A percentile compares a stretch with the other conserved stretches of the same genome.
These are phyloP conservation scores for Tenthredo mesomela DNA, from an alignment of 2,888 invertebrate genomes.

Conservation along the genomic window DNA sequence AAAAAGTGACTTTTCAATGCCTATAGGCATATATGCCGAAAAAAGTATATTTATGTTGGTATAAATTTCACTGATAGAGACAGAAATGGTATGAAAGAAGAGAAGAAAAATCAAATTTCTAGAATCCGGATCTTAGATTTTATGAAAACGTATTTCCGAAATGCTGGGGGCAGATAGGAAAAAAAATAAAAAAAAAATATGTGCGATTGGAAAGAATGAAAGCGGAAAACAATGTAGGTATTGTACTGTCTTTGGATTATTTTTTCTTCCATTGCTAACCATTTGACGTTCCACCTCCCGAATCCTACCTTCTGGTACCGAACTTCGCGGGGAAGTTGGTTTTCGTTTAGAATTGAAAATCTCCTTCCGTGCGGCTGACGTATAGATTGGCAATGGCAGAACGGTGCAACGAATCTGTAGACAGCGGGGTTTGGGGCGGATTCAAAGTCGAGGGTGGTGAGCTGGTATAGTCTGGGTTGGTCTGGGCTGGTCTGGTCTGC, in stretches of 20 bases:
- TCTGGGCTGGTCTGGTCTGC: slow-evolving; percentile 44
- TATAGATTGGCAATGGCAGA: slow-evolving; percentile 37
- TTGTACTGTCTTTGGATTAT: neutral
- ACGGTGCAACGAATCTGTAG: slow-evolving; percentile 50
- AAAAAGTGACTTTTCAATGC: no score
- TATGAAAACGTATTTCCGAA: no score
- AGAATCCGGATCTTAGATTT: neutral
- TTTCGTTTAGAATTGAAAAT: slow-evolving; percentile 40
- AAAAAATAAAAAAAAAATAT: no score
- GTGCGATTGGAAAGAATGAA: neutral
- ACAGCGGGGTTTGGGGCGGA: slow-evolving; percentile 46
- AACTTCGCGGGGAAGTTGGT: neutral
- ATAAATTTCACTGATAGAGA: neutral
- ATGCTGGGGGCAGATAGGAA: neutral
- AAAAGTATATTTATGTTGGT: neutral
- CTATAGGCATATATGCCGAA: no score
- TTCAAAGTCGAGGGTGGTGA: slow-evolving; percentile 51
- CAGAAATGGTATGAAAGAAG: neutral
- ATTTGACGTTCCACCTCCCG: neutral
- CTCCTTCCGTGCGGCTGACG: slow-evolving; percentile 31
- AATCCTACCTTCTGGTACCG: neutral
- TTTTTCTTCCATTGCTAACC: neutral
- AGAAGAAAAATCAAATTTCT: neutral
- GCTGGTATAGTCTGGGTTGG: slow-evolving; percentile 43
- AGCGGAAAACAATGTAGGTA: no score